A percentile compares a stretch with the other conserved stretches of the same genome.
Conservation (phyloP, 1,140 invertebrate species). For the Oncopodura yosiiana region DNA sequence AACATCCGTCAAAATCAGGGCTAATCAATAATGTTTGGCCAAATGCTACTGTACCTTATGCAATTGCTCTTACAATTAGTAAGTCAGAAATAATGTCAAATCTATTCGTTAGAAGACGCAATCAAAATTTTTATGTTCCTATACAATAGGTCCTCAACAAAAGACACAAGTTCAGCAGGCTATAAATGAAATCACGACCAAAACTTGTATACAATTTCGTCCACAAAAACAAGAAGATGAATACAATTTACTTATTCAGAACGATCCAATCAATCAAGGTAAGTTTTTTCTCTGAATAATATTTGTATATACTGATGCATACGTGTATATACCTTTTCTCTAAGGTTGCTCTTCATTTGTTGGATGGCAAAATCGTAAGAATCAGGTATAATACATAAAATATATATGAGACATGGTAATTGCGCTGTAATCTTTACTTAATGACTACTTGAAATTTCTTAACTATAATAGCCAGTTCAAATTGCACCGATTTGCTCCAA, state of each 20-base stretch:
- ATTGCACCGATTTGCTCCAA: slow-evolving; percentile 5
- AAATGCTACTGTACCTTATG: slow-evolving; percentile 12
- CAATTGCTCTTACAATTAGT: slow-evolving; percentile 1
- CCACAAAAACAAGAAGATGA: slow-evolving; percentile 9
- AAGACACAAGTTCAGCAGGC: not conserved
- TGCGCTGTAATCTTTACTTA: not conserved
- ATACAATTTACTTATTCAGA: slow-evolving; percentile 11
- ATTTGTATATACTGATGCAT: not conserved
- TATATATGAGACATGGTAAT: not conserved
- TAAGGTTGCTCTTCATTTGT: slow-evolving; percentile 17
- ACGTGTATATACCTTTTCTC: no score
- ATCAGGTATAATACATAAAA: slow-evolving; percentile 12
- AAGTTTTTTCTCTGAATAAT: not conserved
- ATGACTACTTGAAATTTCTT: not conserved
- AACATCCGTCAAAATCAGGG: slow-evolving; percentile 7
- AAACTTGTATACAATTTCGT: slow-evolving; percentile 16
- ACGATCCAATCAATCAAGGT: slow-evolving; percentile 20
- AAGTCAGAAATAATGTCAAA: no score
- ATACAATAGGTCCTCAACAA: slow-evolving; percentile 13
- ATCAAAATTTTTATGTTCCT: no score
- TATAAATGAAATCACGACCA: not conserved
- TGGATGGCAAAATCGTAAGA: slow-evolving; percentile 19
- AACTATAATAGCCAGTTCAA: slow-evolving; percentile 17
- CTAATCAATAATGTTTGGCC: slow-evolving; percentile 13
- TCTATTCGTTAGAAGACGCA: no score